phyloP scores from a whole-genome alignment of 2,888 invertebrate genomes.

The Tridacna crocea region DNA sequence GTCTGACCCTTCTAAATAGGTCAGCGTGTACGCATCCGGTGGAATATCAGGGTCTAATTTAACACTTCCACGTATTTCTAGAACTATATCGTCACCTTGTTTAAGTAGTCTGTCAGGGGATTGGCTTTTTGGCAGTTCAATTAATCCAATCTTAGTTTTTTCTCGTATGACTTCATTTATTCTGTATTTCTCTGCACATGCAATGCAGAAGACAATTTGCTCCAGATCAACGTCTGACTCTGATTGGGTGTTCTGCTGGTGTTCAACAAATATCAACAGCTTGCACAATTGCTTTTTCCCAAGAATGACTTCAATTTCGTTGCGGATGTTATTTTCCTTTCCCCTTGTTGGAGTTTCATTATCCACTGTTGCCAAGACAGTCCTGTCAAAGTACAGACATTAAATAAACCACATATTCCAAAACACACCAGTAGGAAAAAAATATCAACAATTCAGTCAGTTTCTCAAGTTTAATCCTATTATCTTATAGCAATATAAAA shows the following conservation, averaged over 20 bases:
- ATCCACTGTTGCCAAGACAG: slow-evolving; percentile 59
- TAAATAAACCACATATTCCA: too few relatives aligned
- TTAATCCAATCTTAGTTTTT: slow-evolving; percentile 55
- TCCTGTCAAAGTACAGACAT: slow-evolving; percentile 41
- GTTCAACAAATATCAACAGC: slow-evolving; percentile 58
- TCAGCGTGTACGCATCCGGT: slow-evolving; percentile 55
- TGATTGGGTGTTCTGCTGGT: slow-evolving; percentile 35
- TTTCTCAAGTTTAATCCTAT: too few relatives aligned
- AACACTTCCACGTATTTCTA: slow-evolving; percentile 59
- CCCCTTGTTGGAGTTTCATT: slow-evolving; percentile 41
- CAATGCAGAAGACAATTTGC: slow-evolving; percentile 55
- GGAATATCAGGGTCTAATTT: slow-evolving; percentile 58
- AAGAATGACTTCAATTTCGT: slow-evolving; percentile 60
- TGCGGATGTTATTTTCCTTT: slow-evolving; percentile 41
- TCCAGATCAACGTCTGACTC: slow-evolving; percentile 32
- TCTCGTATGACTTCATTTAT: slow-evolving; percentile 52
- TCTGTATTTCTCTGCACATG: slow-evolving; percentile 57
- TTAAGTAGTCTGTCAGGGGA: slow-evolving; percentile 60
- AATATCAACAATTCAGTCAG: too few relatives aligned
- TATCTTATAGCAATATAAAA: too few relatives aligned
- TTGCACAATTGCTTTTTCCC: slow-evolving; percentile 63
- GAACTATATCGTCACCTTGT: slow-evolving; percentile 59
- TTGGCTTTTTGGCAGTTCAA: slow-evolving; percentile 61
- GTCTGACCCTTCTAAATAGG: slow-evolving; percentile 62
- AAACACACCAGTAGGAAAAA: too few relatives aligned